Conservation (phyloP, 2,113 vertebrate genomes). For the Edolisoma coerulescens region DNA sequence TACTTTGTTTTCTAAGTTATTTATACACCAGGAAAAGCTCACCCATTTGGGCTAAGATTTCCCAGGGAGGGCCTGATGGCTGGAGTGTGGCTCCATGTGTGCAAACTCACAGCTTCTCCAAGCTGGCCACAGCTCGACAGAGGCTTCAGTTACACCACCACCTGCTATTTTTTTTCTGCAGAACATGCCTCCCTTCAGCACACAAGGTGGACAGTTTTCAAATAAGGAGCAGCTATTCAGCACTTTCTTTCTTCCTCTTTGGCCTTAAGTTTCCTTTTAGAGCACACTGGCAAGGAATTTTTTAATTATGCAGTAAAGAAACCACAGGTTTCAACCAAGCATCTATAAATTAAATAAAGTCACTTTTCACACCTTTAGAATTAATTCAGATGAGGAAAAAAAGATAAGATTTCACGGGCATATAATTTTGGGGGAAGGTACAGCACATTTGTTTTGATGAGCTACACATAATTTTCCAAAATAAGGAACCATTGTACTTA, state of each 20-base stretch:
- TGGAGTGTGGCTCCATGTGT: not conserved
- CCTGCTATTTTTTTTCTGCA: not conserved
- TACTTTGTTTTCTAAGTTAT: not conserved
- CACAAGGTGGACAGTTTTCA: not conserved
- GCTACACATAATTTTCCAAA: not conserved
- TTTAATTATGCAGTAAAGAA: conserved; percentile 3
- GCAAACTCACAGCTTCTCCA: not conserved
- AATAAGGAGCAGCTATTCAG: not conserved
- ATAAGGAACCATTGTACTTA: conserved; percentile 26
- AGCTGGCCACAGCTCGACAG: not conserved
- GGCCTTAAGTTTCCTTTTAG: not conserved
- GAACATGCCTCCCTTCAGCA: not conserved
- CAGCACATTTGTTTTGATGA: not conserved
- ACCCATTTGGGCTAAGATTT: not conserved
- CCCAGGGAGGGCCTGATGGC: not conserved
- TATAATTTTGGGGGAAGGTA: not conserved
- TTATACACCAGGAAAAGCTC: not conserved
- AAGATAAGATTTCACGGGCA: not conserved
- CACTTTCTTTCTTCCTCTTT: not conserved
- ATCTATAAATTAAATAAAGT: not conserved
- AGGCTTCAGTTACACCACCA: not conserved
- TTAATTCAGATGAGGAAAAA: not conserved
- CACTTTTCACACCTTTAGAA: not conserved
- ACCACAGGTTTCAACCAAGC: not conserved
- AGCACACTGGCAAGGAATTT: not conserved